Percentiles rank a stretch among this genome's conserved stretches.
These are phyloP conservation scores for Calyptommatus sinebrachiatus DNA, from an alignment of 2,113 vertebrate species.

Conservation along the genomic window DNA sequence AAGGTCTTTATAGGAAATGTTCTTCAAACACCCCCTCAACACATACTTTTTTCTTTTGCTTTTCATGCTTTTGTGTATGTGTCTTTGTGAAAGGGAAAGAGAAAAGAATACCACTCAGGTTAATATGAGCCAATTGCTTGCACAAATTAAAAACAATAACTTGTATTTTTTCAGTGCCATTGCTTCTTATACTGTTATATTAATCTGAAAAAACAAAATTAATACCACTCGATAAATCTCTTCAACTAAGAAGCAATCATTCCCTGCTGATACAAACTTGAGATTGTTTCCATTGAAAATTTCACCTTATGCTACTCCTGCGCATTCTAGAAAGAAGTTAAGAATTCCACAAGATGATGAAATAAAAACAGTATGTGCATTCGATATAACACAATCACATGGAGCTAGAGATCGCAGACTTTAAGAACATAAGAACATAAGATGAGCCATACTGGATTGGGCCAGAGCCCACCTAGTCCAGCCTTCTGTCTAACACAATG, in stretches of 20 bases:
- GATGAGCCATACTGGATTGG: no score
- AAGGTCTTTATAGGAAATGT: no score
- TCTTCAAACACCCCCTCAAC: no score
- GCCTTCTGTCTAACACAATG: no score
- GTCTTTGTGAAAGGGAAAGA: not conserved
- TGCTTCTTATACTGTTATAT: constrained; percentile 70
- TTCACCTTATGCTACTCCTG: constrained; percentile 50
- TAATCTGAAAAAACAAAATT: constrained; percentile 66
- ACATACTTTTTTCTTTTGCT: constrained; percentile 14
- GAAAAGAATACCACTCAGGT: no score
- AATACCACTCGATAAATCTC: constrained; percentile 69
- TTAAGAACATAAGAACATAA: no score
- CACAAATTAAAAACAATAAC: constrained; percentile 34
- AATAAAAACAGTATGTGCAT: constrained; percentile 54
- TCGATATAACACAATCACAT: constrained; percentile 53
- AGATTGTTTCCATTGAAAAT: constrained; percentile 27
- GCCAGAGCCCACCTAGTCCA: no score
- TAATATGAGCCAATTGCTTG: constrained; percentile 1
- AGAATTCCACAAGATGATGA: constrained; percentile 46
- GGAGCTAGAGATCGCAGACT: constrained; percentile 54
- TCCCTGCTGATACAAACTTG: not conserved
- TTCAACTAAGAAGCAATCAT: constrained; percentile 33
- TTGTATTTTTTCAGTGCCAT: constrained; percentile 63
- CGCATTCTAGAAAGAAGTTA: constrained; percentile 39
- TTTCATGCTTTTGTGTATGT: constrained; percentile 37